A percentile compares a stretch with the other conserved stretches of the same genome.
Evolutionary conservation across 1,140 invertebrate species (phyloP).

Genomic region (Radopholus similis): DNA sequence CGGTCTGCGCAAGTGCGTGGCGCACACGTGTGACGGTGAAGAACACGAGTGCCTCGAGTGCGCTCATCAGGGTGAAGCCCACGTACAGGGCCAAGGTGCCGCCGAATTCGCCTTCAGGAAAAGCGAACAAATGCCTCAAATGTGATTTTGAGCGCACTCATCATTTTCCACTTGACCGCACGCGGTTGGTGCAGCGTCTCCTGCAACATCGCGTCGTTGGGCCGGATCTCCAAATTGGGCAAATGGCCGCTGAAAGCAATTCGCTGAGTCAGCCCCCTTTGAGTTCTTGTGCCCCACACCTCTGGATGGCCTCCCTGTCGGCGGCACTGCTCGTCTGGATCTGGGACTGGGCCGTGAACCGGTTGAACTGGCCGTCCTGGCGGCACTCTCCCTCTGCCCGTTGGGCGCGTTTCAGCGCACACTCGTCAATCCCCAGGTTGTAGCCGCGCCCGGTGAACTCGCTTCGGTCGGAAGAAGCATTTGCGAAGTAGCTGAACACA

Average conservation of each 20-base stretch:
- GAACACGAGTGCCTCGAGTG: slow-evolving; percentile 32
- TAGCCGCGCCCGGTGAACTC: too few species aligned
- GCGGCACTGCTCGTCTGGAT: slow-evolving; percentile 17
- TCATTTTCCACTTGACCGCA: slow-evolving; percentile 18
- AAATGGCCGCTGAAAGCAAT: neutral
- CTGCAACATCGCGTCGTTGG: slow-evolving; percentile 2
- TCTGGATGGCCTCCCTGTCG: neutral
- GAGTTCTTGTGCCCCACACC: neutral
- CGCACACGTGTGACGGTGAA: slow-evolving; percentile 18
- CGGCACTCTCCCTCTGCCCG: neutral
- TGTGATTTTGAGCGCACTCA: slow-evolving; percentile 4
- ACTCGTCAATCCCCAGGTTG: too few species aligned
- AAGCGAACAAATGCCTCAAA: slow-evolving; percentile 1
- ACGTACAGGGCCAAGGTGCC: slow-evolving; percentile 33
- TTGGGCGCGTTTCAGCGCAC: slow-evolving; percentile 14
- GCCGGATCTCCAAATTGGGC: slow-evolving; percentile 11
- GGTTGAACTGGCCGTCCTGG: slow-evolving; percentile 8
- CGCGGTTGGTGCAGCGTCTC: slow-evolving; percentile 16
- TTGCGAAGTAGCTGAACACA: slow-evolving; percentile 11
- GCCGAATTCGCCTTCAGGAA: slow-evolving; percentile 24
- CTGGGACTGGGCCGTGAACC: slow-evolving; percentile 7
- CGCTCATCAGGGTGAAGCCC: slow-evolving; percentile 38
- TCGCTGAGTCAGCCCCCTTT: neutral
- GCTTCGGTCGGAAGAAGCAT: slow-evolving; percentile 12
- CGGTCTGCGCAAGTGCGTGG: slow-evolving; percentile 5